These are phyloP conservation scores for Magallana ariakensis DNA, from an alignment of 1,140 invertebrate genomes.

Conservation along the genomic window DNA sequence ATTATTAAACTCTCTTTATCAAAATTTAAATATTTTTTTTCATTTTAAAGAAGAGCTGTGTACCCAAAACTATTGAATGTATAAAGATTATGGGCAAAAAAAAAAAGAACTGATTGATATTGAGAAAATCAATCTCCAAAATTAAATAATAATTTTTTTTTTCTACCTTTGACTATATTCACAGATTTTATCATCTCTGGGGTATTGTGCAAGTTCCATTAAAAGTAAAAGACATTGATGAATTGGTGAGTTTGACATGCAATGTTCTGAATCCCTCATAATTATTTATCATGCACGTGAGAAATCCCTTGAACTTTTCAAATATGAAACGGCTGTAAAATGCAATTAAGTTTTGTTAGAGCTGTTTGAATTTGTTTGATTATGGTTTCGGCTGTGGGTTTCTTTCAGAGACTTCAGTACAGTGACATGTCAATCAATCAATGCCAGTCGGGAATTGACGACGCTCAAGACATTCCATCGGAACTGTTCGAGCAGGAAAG, in stretches of 20 bases:
- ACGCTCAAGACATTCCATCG: slow-evolving; percentile 71
- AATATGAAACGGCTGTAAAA: not conserved
- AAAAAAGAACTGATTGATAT: not conserved
- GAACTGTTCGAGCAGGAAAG: slow-evolving; percentile 78
- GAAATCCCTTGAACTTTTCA: not conserved
- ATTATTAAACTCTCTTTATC: too few relatives aligned
- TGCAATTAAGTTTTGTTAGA: not conserved
- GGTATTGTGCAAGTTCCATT: slow-evolving; percentile 93
- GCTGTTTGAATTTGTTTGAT: not conserved
- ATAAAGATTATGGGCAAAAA: not conserved
- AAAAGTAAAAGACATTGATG: slow-evolving; percentile 89
- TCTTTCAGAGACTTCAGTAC: slow-evolving; percentile 75
- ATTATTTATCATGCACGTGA: not conserved
- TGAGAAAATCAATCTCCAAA: too few relatives aligned
- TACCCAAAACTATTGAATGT: too few relatives aligned
- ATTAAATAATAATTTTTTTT: not conserved
- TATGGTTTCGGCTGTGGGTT: not conserved
- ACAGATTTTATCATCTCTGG: slow-evolving; percentile 83
- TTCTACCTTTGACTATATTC: slow-evolving; percentile 60
- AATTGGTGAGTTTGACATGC: slow-evolving; percentile 84
- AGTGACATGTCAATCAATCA: slow-evolving; percentile 79
- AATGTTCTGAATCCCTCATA: not conserved
- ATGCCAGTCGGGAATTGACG: slow-evolving; percentile 78
- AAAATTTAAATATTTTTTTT: too few relatives aligned
- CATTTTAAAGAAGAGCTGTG: too few relatives aligned